phyloP scores from a whole-genome alignment of 2,888 invertebrate species.

The Lymantria monacha region DNA sequence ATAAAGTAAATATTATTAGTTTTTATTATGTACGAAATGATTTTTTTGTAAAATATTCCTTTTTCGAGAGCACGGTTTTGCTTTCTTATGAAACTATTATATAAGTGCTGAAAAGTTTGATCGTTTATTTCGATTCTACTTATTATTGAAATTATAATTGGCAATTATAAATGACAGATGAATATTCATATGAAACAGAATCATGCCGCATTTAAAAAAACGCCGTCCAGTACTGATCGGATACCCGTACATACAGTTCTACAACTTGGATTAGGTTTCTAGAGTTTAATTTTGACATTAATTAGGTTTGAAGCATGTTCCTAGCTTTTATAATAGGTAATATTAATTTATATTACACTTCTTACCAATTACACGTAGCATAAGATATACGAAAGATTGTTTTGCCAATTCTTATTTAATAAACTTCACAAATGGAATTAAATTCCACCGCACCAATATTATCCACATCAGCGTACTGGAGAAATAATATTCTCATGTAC shows the following conservation, averaged over 20 bases:
- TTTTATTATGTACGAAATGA: constrained; percentile 48
- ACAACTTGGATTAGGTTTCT: constrained; percentile 21
- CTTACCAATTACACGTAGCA: constrained; percentile 36
- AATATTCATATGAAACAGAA: constrained; percentile 26
- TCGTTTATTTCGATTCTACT: constrained; percentile 31
- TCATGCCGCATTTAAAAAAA: constrained; percentile 45
- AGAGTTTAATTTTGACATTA: constrained; percentile 28
- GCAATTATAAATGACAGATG: constrained; percentile 24
- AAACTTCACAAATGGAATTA: constrained; percentile 51
- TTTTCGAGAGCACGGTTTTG: constrained; percentile 79
- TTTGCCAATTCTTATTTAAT: constrained; percentile 37
- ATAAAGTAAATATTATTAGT: constrained; percentile 65
- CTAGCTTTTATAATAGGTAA: constrained; percentile 56
- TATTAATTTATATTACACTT: constrained; percentile 51
- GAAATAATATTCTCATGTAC: constrained; percentile 6
- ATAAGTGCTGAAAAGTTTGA: constrained; percentile 56
- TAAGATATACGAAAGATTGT: constrained; percentile 36
- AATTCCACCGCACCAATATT: constrained; percentile 49
- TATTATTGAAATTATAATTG: constrained; percentile 27
- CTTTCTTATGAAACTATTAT: constrained; percentile 70
- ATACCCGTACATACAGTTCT: constrained; percentile 35
- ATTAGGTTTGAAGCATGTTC: constrained; percentile 49
- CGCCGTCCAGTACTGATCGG: constrained; percentile 61
- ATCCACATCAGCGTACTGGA: constrained; percentile 19
- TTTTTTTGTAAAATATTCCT: constrained; percentile 61